Evolutionary conservation across 2,797 vertebrate genomes (phyloP).

Genomic region (Anableps anableps): DNA sequence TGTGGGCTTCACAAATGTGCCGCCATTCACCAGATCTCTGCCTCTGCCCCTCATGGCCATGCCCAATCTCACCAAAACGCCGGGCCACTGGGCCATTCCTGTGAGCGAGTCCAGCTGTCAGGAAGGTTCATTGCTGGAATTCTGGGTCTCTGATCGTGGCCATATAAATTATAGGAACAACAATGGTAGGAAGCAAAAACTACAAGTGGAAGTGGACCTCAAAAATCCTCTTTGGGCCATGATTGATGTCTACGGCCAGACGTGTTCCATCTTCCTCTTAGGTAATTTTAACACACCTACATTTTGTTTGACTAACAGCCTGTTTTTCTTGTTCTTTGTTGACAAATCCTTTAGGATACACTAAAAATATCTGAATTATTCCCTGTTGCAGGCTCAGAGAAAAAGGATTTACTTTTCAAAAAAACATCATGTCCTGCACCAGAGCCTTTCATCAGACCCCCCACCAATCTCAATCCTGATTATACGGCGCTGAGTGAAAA

Average conservation of each 20-base stretch:
- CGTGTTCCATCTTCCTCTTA: slow-evolving; percentile 76
- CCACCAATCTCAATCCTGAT: background rate
- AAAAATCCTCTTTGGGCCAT: slow-evolving; percentile 83
- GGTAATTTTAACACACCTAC: slow-evolving; percentile 67
- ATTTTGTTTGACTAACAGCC: too few relatives aligned
- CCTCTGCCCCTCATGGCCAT: slow-evolving; percentile 81
- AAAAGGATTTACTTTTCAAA: background rate
- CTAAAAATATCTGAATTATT: slow-evolving; percentile 1
- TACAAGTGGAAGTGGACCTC: slow-evolving; percentile 61
- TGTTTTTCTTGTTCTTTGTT: slow-evolving; percentile 17
- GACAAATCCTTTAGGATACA: background rate
- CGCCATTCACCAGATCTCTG: slow-evolving; percentile 61
- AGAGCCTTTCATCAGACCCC: background rate
- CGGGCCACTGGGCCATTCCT: slow-evolving; percentile 74
- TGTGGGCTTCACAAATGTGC: slow-evolving; percentile 84
- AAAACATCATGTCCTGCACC: slow-evolving; percentile 68
- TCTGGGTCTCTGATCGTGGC: slow-evolving; percentile 80
- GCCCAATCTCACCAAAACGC: slow-evolving; percentile 76
- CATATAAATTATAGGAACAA: slow-evolving; percentile 43
- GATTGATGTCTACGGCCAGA: slow-evolving; percentile 87
- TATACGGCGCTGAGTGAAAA: background rate
- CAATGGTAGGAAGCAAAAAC: background rate
- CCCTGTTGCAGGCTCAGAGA: slow-evolving; percentile 73
- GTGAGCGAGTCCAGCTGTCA: slow-evolving; percentile 47
- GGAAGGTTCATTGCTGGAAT: slow-evolving; percentile 67